These are phyloP conservation scores for Patagioenas fasciata DNA, from an alignment of 2,113 vertebrate genomes.

Conservation along the genomic window DNA sequence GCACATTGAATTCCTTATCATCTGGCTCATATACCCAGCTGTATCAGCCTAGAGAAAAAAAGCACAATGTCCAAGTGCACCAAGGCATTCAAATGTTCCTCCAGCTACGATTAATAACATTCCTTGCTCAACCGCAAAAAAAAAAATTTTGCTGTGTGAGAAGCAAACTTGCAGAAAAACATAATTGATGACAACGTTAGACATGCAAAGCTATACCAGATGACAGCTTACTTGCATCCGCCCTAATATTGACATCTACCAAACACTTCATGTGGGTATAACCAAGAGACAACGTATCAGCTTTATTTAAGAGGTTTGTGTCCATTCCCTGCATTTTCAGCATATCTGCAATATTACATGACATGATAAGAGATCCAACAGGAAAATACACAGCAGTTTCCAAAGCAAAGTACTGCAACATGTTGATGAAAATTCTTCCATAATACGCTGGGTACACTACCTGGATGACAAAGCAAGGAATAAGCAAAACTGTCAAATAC, in stretches of 20 bases:
- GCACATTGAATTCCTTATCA: neutral
- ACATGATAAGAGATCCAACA: neutral
- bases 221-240: neutral
- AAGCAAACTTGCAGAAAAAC: neutral
- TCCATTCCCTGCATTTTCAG: neutral
- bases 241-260: neutral
- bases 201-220: neutral
- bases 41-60: neutral
- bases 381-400: neutral
- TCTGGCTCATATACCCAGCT: neutral
- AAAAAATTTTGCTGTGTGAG: neutral
- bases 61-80: neutral
- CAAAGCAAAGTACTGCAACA: neutral
- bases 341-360: neutral
- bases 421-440: neutral
- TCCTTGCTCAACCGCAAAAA: neutral
- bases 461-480: neutral
- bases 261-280: neutral
- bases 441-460: neutral
- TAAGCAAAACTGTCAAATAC: neutral
- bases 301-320: neutral
- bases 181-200: neutral
- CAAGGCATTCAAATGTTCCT: neutral
- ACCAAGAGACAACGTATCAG: neutral
- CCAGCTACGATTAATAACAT: neutral